A percentile compares a stretch with the other conserved stretches of the same genome.
Conservation (phyloP, 2,888 invertebrate genomes). For the Argyra leucocephala region DNA sequence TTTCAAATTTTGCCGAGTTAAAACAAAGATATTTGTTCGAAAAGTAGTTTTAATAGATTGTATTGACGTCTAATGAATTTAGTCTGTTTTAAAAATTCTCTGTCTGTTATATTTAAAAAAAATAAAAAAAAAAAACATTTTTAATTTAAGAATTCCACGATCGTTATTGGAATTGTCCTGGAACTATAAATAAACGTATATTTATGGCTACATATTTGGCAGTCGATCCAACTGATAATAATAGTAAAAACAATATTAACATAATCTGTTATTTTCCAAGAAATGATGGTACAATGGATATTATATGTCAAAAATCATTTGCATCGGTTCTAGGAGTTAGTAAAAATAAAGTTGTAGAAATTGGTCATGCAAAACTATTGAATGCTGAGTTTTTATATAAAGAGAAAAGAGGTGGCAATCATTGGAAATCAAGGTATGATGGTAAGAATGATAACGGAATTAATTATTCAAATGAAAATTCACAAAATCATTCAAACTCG, state of each 20-base stretch:
- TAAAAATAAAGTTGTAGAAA: slow-evolving; percentile 8
- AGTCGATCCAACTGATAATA: background rate
- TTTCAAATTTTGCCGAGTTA: too few relatives aligned
- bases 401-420: background rate
- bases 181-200: slow-evolving; percentile 9
- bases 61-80: too few relatives aligned
- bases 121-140: too few relatives aligned
- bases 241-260: slow-evolving; percentile 1
- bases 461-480: background rate
- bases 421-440: background rate
- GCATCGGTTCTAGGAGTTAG: slow-evolving; percentile 10
- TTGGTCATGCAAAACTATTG: slow-evolving; percentile 1
- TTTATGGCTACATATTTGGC: slow-evolving; percentile 2
- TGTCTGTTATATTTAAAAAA: too few relatives aligned
- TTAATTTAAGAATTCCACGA: slow-evolving; percentile 8
- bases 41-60: too few relatives aligned
- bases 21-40: too few relatives aligned
- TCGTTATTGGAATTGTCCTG: slow-evolving; percentile 12
- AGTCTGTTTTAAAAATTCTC: too few relatives aligned
- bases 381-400: slow-evolving; percentile 8
- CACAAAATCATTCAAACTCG: background rate
- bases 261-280: slow-evolving; percentile 2
- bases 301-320: slow-evolving; percentile 9
- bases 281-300: background rate
- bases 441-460: background rate